These are phyloP conservation scores for Holotrichia oblita DNA, from an alignment of 1,140 invertebrate species.

Conservation along the genomic window DNA sequence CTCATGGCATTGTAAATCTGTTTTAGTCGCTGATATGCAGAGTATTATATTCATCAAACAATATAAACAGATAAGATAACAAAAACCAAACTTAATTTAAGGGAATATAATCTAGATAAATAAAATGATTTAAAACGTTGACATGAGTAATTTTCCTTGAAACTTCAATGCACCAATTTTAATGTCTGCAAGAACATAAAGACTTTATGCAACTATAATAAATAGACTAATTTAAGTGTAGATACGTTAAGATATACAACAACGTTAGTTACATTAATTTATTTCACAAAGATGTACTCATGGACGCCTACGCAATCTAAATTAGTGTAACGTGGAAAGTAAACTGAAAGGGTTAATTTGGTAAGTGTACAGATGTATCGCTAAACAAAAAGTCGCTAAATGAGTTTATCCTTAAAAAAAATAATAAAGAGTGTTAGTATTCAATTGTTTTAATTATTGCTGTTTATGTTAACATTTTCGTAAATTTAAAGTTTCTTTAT, in stretches of 20 bases:
- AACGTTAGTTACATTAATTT: constrained; percentile 3
- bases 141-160: background rate
- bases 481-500: no score
- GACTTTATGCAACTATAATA: no score
- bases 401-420: no score
- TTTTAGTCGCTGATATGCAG: constrained; percentile 2
- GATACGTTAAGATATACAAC: background rate
- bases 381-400: no score
- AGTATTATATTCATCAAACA: constrained; percentile 2
- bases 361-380: no score
- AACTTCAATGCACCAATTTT: no score
- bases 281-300: background rate
- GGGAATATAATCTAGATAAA: background rate
- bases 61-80: background rate
- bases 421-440: no score
- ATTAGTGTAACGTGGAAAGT: background rate
- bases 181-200: no score
- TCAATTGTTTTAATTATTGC: no score
- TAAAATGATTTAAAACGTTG: background rate
- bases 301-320: background rate
- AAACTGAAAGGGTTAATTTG: background rate
- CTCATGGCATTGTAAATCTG: background rate
- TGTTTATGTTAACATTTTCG: no score
- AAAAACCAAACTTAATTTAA: constrained; percentile 9
- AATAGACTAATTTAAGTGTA: background rate